Evolutionary conservation across 53 echinoderm and acorn worm species (phyloP).

Genomic region (Paracentrotus lividus): DNA sequence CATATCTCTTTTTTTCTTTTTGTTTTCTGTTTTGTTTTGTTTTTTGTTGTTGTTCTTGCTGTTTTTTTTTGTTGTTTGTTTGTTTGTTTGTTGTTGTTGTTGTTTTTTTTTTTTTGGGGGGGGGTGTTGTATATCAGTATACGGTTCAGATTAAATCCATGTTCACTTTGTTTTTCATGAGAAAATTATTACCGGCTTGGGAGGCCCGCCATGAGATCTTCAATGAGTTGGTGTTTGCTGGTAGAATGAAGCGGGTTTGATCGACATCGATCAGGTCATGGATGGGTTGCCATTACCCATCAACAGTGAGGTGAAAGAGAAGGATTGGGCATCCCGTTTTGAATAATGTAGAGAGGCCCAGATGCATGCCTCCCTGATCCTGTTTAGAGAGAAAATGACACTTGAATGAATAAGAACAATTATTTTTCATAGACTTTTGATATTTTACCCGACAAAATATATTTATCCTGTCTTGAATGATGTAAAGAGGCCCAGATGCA

Average conservation of each 20-base stretch:
- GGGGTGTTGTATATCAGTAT: not conserved
- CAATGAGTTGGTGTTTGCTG: conserved; percentile 26
- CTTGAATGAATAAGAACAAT: no score
- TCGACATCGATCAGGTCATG: not conserved
- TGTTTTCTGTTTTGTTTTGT: no score
- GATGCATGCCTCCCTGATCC: conserved; percentile 27
- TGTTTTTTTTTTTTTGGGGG: not conserved
- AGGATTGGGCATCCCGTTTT: conserved; percentile 25
- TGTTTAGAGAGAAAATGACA: no score
- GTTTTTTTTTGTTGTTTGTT: no score
- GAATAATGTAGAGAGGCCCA: conserved; percentile 50
- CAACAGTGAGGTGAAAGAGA: conserved; percentile 22
- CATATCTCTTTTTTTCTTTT: no score
- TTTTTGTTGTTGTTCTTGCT: no score
- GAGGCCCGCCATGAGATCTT: conserved; percentile 64
- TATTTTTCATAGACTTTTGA: no score
- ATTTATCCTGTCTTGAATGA: conserved; percentile 52
- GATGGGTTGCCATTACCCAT: not conserved
- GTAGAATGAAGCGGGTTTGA: conserved; percentile 14
- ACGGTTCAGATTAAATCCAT: no score
- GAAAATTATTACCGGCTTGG: conserved; percentile 55
- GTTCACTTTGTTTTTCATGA: no score
- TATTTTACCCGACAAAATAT: no score
- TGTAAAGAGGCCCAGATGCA: conserved; percentile 45
- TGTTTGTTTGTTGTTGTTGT: no score